phyloP scores from a whole-genome alignment of 2,797 vertebrate species.

The Myiothlypis chrysogaster region DNA sequence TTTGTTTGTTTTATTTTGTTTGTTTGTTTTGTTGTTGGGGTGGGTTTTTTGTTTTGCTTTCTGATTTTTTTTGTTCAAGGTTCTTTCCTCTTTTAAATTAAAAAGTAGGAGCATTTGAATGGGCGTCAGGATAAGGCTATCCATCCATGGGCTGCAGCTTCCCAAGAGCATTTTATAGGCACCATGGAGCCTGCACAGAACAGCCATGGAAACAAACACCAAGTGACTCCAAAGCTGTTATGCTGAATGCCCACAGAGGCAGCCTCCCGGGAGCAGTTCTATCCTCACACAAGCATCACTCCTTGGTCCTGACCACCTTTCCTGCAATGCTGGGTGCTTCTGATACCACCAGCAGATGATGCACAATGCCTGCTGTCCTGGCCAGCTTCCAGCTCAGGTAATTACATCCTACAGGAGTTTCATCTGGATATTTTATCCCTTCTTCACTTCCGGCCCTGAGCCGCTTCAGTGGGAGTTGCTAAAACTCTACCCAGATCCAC shows the following conservation, averaged over 20 bases:
- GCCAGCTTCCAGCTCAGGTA: slow-evolving; percentile 38
- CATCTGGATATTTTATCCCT: slow-evolving; percentile 57
- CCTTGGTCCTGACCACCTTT: not conserved
- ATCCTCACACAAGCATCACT: not conserved
- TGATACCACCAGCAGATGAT: slow-evolving; percentile 24
- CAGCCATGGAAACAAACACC: slow-evolving; percentile 13
- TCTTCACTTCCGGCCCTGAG: slow-evolving; percentile 54
- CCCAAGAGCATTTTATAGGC: not conserved
- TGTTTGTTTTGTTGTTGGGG: not conserved
- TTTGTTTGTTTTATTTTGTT: not conserved
- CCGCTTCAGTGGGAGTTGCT: not conserved
- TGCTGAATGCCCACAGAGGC: not conserved
- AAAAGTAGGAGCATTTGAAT: not conserved
- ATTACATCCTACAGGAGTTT: slow-evolving; percentile 66
- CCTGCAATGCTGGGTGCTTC: not conserved
- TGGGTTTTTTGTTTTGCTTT: not conserved
- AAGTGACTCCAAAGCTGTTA: not conserved
- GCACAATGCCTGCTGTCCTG: not conserved
- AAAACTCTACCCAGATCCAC: not conserved
- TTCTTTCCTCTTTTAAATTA: slow-evolving; percentile 26
- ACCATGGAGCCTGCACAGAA: not conserved
- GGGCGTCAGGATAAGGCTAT: not conserved
- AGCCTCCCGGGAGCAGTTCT: not conserved
- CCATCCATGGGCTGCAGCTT: not conserved
- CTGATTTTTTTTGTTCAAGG: not conserved